Base-by-base conservation (phyloP, 2,797 vertebrate species). In the Amazona finschi region DNA sequence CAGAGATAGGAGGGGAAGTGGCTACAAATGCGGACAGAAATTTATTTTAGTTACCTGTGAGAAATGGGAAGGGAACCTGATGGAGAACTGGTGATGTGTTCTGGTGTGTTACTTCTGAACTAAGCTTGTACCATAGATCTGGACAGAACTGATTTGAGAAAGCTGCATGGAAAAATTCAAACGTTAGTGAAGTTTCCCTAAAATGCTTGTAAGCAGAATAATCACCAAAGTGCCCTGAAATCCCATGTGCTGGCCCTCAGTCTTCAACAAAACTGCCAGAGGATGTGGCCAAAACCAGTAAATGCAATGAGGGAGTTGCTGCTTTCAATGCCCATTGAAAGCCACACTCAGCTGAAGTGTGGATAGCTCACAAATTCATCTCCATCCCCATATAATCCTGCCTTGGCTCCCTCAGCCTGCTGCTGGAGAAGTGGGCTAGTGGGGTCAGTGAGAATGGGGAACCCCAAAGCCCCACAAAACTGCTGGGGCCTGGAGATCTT, bases 321-420 rank as follows among this genome's bases (percentile, higher is more conserved):
- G 41, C 53, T 60, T 67, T 52, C 60, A 21, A 17, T 46, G 55
- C 11, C 33, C 47, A 58, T 25, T 49, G 39, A 44, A 19, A 36
- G 65, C 47, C 2, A 14, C 15, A 3, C 44, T 62, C 31, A 49
- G 36, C 33, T 73, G 44, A 62, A 66, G 15, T 3, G 44, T 53
- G 49, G 28, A 12, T 31, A 64, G 39, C 47, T 49, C 41, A 20
- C 6, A 67, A 71, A 44, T 36, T 61, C 0, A 28, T 15, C 41
- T 80, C 61, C 60, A 31, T 36, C 41, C 28, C 18, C 5, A 0
- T 1, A 1, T 15, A 41, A 71, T 20, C n/a, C 38, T 57, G 11
- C 14, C n/a, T 30, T 0, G 0, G 28, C 4, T 65, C 28, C 44
- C 28, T 57, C 66, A 64, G 15, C 3, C 4, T 52, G 25, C 31